Evolutionary conservation across 2,797 vertebrate species (phyloP).

Genomic region (Eurystomus glaucurus): DNA sequence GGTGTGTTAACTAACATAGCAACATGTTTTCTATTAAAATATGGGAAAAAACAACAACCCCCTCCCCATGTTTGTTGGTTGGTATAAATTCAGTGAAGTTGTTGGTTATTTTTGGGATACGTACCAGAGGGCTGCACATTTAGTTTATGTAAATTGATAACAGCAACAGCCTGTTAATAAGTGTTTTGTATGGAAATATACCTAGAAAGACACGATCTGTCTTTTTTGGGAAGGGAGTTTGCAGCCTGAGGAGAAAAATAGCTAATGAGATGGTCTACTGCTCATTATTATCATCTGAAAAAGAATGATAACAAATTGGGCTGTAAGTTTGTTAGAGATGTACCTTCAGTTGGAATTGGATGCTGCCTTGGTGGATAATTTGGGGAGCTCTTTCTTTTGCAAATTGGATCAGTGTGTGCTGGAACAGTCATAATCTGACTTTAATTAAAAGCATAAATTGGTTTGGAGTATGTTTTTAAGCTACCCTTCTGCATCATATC

Average conservation of each 20-base stretch:
- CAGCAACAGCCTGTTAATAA: slow-evolving; percentile 82
- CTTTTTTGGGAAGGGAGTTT: slow-evolving; percentile 76
- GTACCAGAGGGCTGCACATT: slow-evolving; percentile 79
- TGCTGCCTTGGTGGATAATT: slow-evolving; percentile 62
- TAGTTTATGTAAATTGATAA: slow-evolving; percentile 81
- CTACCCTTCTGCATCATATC: slow-evolving; percentile 25
- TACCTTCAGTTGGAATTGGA: slow-evolving; percentile 49
- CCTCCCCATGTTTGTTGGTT: slow-evolving; percentile 75
- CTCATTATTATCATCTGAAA: slow-evolving; percentile 70
- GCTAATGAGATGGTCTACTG: slow-evolving; percentile 51
- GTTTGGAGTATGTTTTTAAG: slow-evolving; percentile 45
- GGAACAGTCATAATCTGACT: slow-evolving; percentile 69
- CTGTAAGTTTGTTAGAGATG: slow-evolving; percentile 39
- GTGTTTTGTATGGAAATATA: slow-evolving; percentile 77
- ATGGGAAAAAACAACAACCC: slow-evolving; percentile 75
- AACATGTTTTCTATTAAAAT: slow-evolving; percentile 84
- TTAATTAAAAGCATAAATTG: slow-evolving; percentile 70
- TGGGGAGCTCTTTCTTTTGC: slow-evolving; percentile 57
- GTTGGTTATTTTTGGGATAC: slow-evolving; percentile 81
- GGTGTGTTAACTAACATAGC: slow-evolving; percentile 82
- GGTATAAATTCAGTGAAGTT: slow-evolving; percentile 82
- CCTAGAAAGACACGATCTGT: slow-evolving; percentile 74
- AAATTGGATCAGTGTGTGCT: slow-evolving; percentile 63
- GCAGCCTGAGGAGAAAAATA: slow-evolving; percentile 57
- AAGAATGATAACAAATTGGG: slow-evolving; percentile 57